phyloP scores from a whole-genome alignment of 2,888 invertebrate species.

The Phasia obesa region DNA sequence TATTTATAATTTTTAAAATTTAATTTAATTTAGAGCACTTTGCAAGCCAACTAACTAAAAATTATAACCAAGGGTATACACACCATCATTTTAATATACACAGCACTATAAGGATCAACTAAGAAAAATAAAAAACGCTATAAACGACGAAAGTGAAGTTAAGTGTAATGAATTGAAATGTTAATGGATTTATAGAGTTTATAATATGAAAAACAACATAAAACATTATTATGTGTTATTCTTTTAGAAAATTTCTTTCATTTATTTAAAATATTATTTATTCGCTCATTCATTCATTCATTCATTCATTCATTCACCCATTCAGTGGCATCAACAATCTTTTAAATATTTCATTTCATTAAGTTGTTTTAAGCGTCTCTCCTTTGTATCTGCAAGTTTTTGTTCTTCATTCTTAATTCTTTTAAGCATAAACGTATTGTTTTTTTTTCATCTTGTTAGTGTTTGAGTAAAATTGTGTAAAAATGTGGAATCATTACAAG shows the following conservation, averaged over 20 bases:
- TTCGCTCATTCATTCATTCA: neutral
- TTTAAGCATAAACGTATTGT: constrained; percentile 22
- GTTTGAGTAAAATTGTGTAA: constrained; percentile 6
- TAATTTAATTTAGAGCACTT: too few relatives aligned
- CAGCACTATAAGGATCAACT: constrained; percentile 14
- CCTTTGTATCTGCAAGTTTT: neutral
- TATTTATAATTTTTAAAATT: too few relatives aligned
- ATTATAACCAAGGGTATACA: too few relatives aligned
- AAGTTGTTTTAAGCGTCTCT: constrained; percentile 8
- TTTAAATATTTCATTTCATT: constrained; percentile 47
- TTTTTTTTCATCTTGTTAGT: neutral
- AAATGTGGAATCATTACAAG: constrained; percentile 24
- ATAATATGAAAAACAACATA: constrained; percentile 5
- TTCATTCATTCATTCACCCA: constrained; percentile 21
- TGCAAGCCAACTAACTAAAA: too few relatives aligned
- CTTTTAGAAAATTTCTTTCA: neutral
- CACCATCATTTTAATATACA: neutral
- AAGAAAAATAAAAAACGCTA: neutral
- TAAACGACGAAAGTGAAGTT: constrained; percentile 55
- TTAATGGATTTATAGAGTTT: constrained; percentile 56
- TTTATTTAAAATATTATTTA: too few relatives aligned
- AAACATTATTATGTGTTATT: neutral
- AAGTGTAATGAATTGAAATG: constrained; percentile 60
- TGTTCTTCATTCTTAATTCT: constrained; percentile 1
- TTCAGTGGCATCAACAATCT: constrained; percentile 47